Percentiles rank a stretch among this genome's conserved stretches.
These are phyloP conservation scores for Hyles vespertilio DNA, from an alignment of 1,140 invertebrate genomes.

Conservation along the genomic window DNA sequence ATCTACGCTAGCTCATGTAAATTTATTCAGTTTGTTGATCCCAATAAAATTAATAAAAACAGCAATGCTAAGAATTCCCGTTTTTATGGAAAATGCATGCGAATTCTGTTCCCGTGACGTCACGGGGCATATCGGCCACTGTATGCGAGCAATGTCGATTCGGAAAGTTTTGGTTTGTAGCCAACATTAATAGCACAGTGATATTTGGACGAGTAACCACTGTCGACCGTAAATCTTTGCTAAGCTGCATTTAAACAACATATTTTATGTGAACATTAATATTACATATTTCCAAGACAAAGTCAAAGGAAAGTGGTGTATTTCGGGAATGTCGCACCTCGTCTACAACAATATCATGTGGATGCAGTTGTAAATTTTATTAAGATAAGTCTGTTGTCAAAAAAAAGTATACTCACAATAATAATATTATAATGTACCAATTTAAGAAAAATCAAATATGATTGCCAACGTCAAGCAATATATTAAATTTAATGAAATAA, in stretches of 20 bases:
- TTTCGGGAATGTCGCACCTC: no score
- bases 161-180: slow-evolving; percentile 32
- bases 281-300: neutral
- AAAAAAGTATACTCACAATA: no score
- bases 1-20: no score
- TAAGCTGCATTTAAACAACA: slow-evolving; percentile 31
- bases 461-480: neutral
- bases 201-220: slow-evolving; percentile 25
- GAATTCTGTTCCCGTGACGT: neutral
- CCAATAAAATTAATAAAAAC: neutral
- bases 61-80: neutral
- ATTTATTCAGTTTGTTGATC: no score
- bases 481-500: neutral
- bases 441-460: no score
- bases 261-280: slow-evolving; percentile 18
- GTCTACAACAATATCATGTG: no score
- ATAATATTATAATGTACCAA: no score
- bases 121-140: slow-evolving; percentile 10
- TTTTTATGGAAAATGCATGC: slow-evolving; percentile 4
- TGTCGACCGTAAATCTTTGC: slow-evolving; percentile 32
- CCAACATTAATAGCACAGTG: slow-evolving; percentile 32
- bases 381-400: no score
- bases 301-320: no score
- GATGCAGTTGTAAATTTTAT: no score
- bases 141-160: slow-evolving; percentile 26